phyloP scores from a whole-genome alignment of 2,113 vertebrate genomes.

The Myocastor coypus region DNA sequence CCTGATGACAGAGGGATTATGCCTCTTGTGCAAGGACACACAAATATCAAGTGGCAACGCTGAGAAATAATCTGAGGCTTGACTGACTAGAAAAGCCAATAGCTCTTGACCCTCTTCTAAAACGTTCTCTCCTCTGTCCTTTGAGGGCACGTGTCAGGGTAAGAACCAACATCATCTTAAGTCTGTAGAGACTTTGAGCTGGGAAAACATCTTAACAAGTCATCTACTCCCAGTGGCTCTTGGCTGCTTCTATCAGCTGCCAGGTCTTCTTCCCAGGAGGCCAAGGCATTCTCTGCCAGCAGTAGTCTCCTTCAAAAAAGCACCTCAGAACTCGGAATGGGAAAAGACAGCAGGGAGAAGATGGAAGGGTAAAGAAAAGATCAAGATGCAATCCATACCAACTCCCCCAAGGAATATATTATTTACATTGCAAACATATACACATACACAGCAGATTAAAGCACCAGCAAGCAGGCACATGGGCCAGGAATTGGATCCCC shows the following conservation, averaged over 20 bases:
- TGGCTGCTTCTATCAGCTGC: not conserved
- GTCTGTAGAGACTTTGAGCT: not conserved
- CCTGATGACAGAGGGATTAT: slow-evolving; percentile 1
- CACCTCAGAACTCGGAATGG: not conserved
- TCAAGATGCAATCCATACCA: not conserved
- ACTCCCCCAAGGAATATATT: not conserved
- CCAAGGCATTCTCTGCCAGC: not conserved
- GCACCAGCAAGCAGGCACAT: too few species aligned
- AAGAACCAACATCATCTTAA: not conserved
- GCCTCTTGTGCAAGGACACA: not conserved
- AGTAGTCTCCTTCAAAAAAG: not conserved
- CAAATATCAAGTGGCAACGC: not conserved
- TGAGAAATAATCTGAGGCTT: not conserved
- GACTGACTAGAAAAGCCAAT: not conserved
- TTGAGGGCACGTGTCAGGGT: not conserved
- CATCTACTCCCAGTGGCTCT: not conserved
- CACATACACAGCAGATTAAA: not conserved
- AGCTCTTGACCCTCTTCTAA: slow-evolving; percentile 43
- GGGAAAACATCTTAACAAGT: not conserved
- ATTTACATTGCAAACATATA: not conserved
- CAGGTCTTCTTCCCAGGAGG: not conserved
- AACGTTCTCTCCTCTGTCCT: not conserved
- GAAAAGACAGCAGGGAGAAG: not conserved
- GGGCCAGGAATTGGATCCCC: too few species aligned
- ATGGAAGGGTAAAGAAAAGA: not conserved